Evolutionary conservation across 2,113 vertebrate genomes (phyloP), one percentile per base, ranked within the genome.

Genomic region (Orcinus orca): DNA sequence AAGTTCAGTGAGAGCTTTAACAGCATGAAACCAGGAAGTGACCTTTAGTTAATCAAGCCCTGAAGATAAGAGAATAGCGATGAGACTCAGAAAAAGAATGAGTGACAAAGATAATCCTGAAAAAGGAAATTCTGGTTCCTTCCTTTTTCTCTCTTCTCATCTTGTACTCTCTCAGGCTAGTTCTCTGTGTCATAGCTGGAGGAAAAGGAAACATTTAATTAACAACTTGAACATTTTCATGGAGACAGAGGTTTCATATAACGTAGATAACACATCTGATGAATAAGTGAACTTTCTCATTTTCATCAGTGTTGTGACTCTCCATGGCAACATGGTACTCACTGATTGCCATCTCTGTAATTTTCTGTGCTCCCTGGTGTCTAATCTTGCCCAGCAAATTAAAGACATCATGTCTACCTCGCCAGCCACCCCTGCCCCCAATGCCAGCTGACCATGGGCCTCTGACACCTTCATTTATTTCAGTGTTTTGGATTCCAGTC

Each of bases 391-490:
- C 21, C 74, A 62, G 73, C 14, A 79, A 62, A 31, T 44, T 25
- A 38, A 73, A 87, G n/a, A 58, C 4, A 29, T 33, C 67, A 6
- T 17, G 3, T 47, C 44, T 76, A 26, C 25, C 63, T 90, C 0
- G 0, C 17, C 33, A 11, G 36, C 8, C 18, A 80, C 29, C 15
- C 7, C 44, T n/a, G 5, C 0, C 18, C 38, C 31, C 15, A 77
- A 8, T 0, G 0, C 17, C 50, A 87, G 62, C 5, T 50, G 13
- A 0, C 5, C 20, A 14, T 62, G 55, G 33, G 25, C 1, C n/a
- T 94, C 53, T 81, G 38, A 55, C 12, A n/a, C 47, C 44, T 70
- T 63, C n/a, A 2, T 26, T 1, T 14, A 14, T 26, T 33, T 71
- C 41, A 12, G 5, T 14, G 6, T n/a, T 47, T 81, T 8, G 26